Conservation (phyloP, 2,888 invertebrate genomes). For the Physocephala rufipes region DNA sequence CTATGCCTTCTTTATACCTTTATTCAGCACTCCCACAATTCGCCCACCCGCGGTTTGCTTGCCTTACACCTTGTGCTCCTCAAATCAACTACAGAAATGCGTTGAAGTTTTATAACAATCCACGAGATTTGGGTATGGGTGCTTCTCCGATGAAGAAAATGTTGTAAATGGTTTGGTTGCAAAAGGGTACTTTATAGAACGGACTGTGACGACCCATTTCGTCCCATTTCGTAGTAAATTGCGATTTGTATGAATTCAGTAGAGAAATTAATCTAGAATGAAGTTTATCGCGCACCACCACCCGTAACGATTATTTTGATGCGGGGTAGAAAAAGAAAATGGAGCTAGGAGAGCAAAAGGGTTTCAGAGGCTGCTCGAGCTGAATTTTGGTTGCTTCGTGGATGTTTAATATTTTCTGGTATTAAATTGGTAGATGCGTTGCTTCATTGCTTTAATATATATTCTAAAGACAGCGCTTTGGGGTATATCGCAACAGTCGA, state of each 20-base stretch:
- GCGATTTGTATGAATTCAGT: slow-evolving; percentile 14
- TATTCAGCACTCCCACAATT: no score
- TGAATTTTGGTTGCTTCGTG: neutral
- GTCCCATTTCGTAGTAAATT: slow-evolving; percentile 34
- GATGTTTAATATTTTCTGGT: neutral
- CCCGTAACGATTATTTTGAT: neutral
- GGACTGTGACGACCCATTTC: no score
- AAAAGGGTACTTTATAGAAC: neutral
- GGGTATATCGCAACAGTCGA: neutral
- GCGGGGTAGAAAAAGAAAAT: neutral
- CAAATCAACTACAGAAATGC: neutral
- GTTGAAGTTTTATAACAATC: slow-evolving; percentile 7
- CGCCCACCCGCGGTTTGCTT: no score
- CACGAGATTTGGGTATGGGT: neutral
- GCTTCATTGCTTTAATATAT: slow-evolving; percentile 27
- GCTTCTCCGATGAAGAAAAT: neutral
- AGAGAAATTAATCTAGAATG: slow-evolving; percentile 1
- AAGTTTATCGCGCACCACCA: neutral
- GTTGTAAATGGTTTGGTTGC: no score
- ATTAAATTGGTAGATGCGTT: slow-evolving; percentile 21
- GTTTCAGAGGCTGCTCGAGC: no score
- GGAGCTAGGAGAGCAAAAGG: neutral
- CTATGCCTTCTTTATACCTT: no score
- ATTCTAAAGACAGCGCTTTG: neutral
- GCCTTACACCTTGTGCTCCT: no score